Evolutionary conservation across 2,888 invertebrate genomes (phyloP), one percentile per base, ranked within the genome.

Genomic region (Galerucella pusilla): DNA sequence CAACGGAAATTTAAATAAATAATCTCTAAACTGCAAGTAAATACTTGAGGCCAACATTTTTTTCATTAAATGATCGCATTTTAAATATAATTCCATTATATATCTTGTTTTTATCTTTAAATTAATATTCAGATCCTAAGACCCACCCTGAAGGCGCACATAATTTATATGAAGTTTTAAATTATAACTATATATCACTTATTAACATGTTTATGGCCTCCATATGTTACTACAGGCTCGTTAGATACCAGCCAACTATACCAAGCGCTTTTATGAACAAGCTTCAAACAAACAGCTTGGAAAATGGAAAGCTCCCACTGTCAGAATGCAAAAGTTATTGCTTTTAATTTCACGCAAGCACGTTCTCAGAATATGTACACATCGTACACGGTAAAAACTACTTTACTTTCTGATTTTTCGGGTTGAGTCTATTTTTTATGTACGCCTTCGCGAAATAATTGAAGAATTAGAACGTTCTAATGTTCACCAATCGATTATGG

Each of bases 171-270:
- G 80, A 81, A 80, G 75, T 82, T 80, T 80, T 80, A 77, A 79
- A 75, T 14, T 49, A 49, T 66, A 72, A 71, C 71, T 76, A 77
- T 83, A 83, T 81, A 82, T 83, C 83, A 80, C 75, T 70, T 78
- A 78, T 76, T 75, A 82, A 80, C 83, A 83, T 83, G 80, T 83
- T 83, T 81, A 83, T 80, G 80, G 81, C 76, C 74, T 80, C 80
- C 81, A 82, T 82, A 82, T 82, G 82, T 82, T 82, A 80, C 74
- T 67, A 54, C 75, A 75, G 74, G 77, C 74, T 74, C 61, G 77
- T 77, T 77, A 75, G 66, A 76, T 65, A 72, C 71, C 63, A 66
- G 49, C 45, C 74, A 74, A 73, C 77, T 75, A 75, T 20, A 20
- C 76, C 71, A 79, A 69, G 71, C 71, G 68, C 75, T 71, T 75